These are phyloP conservation scores for Sycophaga agraensis DNA, from an alignment of 1,140 invertebrate genomes.

Conservation along the genomic window DNA sequence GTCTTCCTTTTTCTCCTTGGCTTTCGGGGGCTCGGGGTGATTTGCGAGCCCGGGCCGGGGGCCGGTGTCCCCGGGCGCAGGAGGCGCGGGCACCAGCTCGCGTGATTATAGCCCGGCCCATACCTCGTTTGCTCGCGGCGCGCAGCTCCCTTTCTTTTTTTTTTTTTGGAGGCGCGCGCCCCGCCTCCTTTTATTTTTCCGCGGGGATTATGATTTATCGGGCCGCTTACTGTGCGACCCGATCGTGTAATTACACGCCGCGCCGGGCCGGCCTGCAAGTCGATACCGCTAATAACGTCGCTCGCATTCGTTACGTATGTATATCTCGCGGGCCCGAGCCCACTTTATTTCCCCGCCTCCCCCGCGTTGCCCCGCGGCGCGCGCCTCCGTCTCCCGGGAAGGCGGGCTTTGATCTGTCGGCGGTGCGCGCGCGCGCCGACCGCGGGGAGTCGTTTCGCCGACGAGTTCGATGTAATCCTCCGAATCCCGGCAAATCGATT, in stretches of 20 bases:
- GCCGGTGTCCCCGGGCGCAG: neutral
- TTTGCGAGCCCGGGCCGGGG: neutral
- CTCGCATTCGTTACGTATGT: neutral
- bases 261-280: conserved; percentile 1
- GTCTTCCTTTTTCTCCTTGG: neutral
- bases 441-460: neutral
- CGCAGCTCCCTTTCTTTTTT: neutral
- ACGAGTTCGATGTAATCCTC: neutral
- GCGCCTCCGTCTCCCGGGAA: neutral
- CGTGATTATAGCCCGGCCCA: neutral
- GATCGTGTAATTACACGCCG: conserved; percentile 26
- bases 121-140: neutral
- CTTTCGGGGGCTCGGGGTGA: neutral
- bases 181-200: too few species aligned
- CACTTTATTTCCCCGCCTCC: conserved; percentile 22
- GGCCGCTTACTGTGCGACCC: conserved; percentile 13
- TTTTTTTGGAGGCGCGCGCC: neutral
- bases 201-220: conserved; percentile 24
- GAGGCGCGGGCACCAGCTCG: neutral
- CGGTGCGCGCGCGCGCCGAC: too few species aligned
- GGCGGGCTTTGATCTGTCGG: conserved; percentile 7
- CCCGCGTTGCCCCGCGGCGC: conserved; percentile 17
- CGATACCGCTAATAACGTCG: conserved; percentile 20
- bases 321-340: neutral
- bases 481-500: neutral